Conservation (phyloP, 2,113 vertebrate species). For the Numenius arquata region DNA sequence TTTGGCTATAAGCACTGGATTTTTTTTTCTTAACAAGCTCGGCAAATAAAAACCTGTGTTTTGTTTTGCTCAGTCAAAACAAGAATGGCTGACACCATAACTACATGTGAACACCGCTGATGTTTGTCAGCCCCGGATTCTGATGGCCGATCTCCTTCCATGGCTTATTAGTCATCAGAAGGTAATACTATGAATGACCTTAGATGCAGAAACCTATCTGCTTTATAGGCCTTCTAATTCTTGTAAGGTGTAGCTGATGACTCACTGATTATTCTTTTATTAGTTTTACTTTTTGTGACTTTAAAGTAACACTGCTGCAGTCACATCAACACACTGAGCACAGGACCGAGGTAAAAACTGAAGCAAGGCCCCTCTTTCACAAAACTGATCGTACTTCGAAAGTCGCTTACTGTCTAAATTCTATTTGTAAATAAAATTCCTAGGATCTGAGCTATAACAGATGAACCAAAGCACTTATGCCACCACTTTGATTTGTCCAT, state of each 20-base stretch:
- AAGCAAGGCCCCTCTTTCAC: background rate
- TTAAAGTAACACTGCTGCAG: background rate
- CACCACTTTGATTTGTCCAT: background rate
- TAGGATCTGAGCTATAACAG: background rate
- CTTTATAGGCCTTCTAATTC: background rate
- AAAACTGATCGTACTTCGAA: background rate
- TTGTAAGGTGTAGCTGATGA: background rate
- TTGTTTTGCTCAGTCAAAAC: background rate
- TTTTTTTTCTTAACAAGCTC: background rate
- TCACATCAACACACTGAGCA: background rate
- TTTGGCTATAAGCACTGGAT: background rate
- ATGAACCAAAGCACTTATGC: background rate
- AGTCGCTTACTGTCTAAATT: background rate
- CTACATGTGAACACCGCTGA: background rate
- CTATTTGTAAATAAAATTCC: background rate
- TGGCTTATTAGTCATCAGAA: background rate
- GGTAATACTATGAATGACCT: background rate
- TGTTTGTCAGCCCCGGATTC: background rate
- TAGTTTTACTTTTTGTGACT: background rate
- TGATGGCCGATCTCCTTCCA: background rate
- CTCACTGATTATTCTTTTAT: background rate
- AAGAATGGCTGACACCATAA: background rate
- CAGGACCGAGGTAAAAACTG: background rate
- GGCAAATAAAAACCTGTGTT: background rate
- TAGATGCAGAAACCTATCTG: background rate